Evolutionary conservation across 2,113 vertebrate genomes (phyloP), one percentile per base, ranked within the genome.

Genomic region (Reinhardtius hippoglossoides): DNA sequence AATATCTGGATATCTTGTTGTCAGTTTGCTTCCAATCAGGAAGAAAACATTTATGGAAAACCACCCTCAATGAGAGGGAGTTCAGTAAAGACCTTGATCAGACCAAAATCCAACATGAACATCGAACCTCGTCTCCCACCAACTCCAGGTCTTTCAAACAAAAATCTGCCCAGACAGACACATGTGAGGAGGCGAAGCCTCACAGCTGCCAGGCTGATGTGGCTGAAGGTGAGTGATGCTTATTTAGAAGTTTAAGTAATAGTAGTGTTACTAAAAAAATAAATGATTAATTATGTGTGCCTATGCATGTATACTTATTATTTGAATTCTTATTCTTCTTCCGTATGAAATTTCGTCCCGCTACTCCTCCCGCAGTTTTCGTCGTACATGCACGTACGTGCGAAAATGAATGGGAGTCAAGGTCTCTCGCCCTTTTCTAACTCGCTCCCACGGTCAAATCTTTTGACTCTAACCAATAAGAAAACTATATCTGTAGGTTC

Each of bases 61-160:
- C 7, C 50, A 54, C 50, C 50, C 20, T 54, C 20, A 20, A 54
- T n/a, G 50, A 54, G 50, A 20, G 8, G 4, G 20, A 21, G 50
- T 54, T 54, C 50, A 8, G 8, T 7, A 54, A 54, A 21, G 5
- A 54, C 20, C 8, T 54, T 5, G 18, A 21, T 3, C 18, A 54
- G 20, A 20, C 50, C 50, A 54, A 7, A 54, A 8, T n/a, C 18
- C 18, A 8, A n/a, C 1, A n/a, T 21, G 50, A 54, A 8, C 8
- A 1, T 5, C 18, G 20, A 54, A 54, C 50, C 50, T 54, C 50
- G 20, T 54, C 50, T 67, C 21, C 68, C 2, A 16, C 20, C 14
- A 0, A 86, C 68, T 76, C 89, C 9, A 72, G 50, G 12, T 74
- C 84, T 46, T 76, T 87, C 26, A 31, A 16, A n/a, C 74, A 86